A percentile compares a stretch with the other conserved stretches of the same genome.
Conservation (phyloP, 2,888 invertebrate genomes). For the Mimas tiliae region DNA sequence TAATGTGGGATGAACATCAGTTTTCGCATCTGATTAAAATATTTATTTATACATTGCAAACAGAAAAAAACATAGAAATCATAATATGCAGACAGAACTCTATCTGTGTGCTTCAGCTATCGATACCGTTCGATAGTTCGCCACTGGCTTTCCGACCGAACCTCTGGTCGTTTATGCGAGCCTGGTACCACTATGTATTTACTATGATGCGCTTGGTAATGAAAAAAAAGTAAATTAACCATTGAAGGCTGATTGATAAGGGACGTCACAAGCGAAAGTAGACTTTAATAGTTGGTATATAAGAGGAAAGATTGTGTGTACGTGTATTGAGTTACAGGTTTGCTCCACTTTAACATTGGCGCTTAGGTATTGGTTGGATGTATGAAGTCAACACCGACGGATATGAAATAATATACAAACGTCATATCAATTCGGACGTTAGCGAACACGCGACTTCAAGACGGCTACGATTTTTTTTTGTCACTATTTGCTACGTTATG, state of each 20-base stretch:
- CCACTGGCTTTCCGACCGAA: slow-evolving; percentile 45
- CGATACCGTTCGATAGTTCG: slow-evolving; percentile 48
- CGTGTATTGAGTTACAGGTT: slow-evolving; percentile 45
- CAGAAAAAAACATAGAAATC: slow-evolving; percentile 28
- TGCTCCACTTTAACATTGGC: slow-evolving; percentile 44
- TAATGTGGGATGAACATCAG: neutral
- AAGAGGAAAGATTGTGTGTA: slow-evolving; percentile 37
- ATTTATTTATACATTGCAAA: slow-evolving; percentile 17
- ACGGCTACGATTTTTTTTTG: slow-evolving; percentile 1
- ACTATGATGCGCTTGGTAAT: slow-evolving; percentile 73
- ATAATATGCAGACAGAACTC: slow-evolving; percentile 32
- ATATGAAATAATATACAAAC: slow-evolving; percentile 3
- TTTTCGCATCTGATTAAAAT: too few relatives aligned
- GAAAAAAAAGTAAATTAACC: slow-evolving; percentile 69
- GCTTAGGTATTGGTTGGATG: slow-evolving; percentile 23
- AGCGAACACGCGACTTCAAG: slow-evolving; percentile 5
- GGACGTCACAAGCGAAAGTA: slow-evolving; percentile 31
- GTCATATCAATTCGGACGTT: neutral
- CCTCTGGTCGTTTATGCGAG: slow-evolving; percentile 63
- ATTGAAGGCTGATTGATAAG: slow-evolving; percentile 44
- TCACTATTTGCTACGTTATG: slow-evolving; percentile 4
- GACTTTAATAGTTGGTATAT: slow-evolving; percentile 31
- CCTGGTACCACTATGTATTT: slow-evolving; percentile 81
- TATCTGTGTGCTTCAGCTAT: slow-evolving; percentile 40
- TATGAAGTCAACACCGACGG: slow-evolving; percentile 9